Evolutionary conservation across 2,888 invertebrate genomes (phyloP), one percentile per base, ranked within the genome.

Genomic region (Periphyllus acericola): DNA sequence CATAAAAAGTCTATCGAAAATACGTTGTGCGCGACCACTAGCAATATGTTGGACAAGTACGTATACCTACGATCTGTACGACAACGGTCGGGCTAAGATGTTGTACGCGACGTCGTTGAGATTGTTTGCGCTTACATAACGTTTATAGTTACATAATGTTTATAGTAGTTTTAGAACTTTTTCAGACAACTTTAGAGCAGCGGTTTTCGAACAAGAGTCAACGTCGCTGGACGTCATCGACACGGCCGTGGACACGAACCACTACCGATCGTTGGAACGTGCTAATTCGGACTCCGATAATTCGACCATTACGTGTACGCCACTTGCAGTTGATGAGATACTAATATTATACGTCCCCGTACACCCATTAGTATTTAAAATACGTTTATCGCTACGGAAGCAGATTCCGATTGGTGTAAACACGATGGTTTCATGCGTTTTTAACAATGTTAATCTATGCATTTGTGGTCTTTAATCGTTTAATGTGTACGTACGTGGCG

Each of bases 251-350:
- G 46, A 46, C 32, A n/a, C 66, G 3, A 40, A 25, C 4, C 32
- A 66, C 32, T 68, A 46, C 68, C 66, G 5, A 29, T 84, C 84
- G 0, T 68, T 84, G 0, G 76, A 76, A 84, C 76, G 76, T 19
- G 46, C 66, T 9, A 76, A 76, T 32, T 76, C 76, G 4, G 84
- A 76, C 46, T 76, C 75, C 1, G 66, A 84, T 2, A 46, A 84
- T 66, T 84, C 84, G 46, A 84, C 84, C 3, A 84, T 84, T 25
- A 84, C 84, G 19, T 84, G 84, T 84, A 84, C 66, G 75, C 17
- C 29, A 14, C 2, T 46, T 46, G 11, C 29, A 14, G 11, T 46
- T 46, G 11, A 46, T 46, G 46, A 11, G 46, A 14, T 46, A 14
- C 14, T 14, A 2, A 46, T 46, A 14, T 11, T 46, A 46, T 46